Percentiles rank a stretch among this genome's conserved stretches.
Evolutionary conservation across 2,797 vertebrate species (phyloP).

Genomic region (Cynopterus sphinx): DNA sequence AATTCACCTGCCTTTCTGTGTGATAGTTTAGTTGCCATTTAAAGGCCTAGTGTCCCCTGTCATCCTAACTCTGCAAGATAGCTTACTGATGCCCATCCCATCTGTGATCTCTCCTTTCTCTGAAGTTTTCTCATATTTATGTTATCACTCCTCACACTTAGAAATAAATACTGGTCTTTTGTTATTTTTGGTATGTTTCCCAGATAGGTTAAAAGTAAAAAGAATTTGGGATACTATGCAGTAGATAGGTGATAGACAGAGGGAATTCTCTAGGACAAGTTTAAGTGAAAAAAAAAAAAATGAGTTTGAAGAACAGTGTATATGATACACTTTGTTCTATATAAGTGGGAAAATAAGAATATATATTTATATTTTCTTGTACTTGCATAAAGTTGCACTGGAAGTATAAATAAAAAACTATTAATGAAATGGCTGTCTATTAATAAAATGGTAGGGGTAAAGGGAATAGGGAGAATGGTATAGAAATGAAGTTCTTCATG

Average conservation of each 20-base stretch:
- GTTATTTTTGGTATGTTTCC: background rate
- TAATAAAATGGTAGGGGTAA: no score
- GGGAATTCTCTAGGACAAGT: background rate
- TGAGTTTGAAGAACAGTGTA: background rate
- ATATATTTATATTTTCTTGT: background rate
- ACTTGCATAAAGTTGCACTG: background rate
- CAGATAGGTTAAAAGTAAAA: conserved; percentile 13
- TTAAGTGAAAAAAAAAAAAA: background rate
- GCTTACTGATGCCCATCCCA: background rate
- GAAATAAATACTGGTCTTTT: background rate
- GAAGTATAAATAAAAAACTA: background rate
- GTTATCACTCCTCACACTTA: background rate
- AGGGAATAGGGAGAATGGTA: background rate
- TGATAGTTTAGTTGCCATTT: background rate
- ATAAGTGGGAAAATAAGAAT: background rate
- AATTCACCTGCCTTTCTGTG: background rate
- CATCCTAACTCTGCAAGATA: background rate
- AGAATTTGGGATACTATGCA: background rate
- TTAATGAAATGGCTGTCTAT: background rate
- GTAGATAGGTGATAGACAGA: background rate
- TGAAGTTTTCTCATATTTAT: background rate
- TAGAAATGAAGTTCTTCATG: background rate
- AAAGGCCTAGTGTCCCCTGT: background rate
- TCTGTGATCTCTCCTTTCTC: background rate
- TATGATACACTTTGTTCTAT: background rate